Base-by-base conservation (phyloP, 1,140 invertebrate genomes). In the Whitmania pigra region DNA sequence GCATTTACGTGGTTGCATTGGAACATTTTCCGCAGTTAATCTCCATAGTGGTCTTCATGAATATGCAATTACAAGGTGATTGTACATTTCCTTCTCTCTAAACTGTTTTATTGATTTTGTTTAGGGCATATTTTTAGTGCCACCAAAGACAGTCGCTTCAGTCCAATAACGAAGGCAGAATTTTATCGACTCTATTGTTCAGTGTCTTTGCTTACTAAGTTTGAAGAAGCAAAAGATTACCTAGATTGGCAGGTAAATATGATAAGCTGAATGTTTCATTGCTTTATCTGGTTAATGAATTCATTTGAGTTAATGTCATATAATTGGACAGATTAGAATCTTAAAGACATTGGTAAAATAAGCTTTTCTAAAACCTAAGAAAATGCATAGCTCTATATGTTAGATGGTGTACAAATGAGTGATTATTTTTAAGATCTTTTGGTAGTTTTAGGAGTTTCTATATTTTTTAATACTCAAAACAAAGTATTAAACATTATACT, bases 131-230 rank as follows among this genome's bases (percentile, higher is more conserved):
- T 31, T 73, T 75, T 53, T 79, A 98, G 95, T 87, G 96, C 96
- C 76, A 89, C 98, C 78, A 94, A 94, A 81, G 96, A 99, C 83
- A 93, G 92, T 31, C 88, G 96, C 27, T 99, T 99, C 82, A 89
- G 89, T 78, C 96, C 96, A 25, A 95, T 99, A 74, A 89, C 89
- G 43, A 86, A 90, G 67, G 94, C 97, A 57, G 96, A 99, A 84
- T 87, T 98, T 78, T 87, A 90, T 0, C 88, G 89, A 75, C 87
- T 99, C 36, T 90, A 93, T 73, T 94, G 97, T 9, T 93, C 92
- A 43, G 94, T 99, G 22, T 97, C 94, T 25, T 92, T 99, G 78
- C 86, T 99, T 72, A 86, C 89, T 67, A 87, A 92, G 83, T 99
- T 99, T 83, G 96, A 99, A 83, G 93, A 97, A 80, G 95, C 91